A percentile compares a stretch with the other conserved stretches of the same genome.
These are phyloP conservation scores for Pseudomugil tenellus DNA, from an alignment of 2,797 vertebrate species.

Conservation along the genomic window DNA sequence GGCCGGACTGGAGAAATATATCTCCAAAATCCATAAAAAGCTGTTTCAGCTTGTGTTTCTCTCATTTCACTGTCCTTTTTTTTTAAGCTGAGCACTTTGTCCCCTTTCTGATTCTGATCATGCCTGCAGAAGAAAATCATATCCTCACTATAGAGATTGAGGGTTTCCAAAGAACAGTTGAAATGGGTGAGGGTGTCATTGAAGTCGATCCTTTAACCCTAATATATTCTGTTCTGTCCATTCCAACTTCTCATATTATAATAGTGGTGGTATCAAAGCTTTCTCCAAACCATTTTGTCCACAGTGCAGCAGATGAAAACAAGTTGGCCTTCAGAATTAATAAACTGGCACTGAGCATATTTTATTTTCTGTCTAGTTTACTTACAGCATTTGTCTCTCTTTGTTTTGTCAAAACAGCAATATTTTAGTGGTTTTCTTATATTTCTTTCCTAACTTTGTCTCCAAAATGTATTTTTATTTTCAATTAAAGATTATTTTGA, in stretches of 20 bases:
- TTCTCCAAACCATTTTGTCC: slow-evolving; percentile 30
- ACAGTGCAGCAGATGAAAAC: slow-evolving; percentile 19
- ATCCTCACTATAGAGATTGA: slow-evolving; percentile 48
- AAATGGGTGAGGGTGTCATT: slow-evolving; percentile 59
- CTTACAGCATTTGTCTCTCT: neutral
- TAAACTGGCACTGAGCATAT: slow-evolving; percentile 31
- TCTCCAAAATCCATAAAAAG: slow-evolving; percentile 26
- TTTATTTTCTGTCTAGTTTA: slow-evolving; percentile 22
- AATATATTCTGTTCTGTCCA: slow-evolving; percentile 52
- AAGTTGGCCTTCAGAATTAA: slow-evolving; percentile 38
- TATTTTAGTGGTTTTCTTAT: slow-evolving; percentile 2
- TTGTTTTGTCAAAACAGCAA: neutral
- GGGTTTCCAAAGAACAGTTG: slow-evolving; percentile 56
- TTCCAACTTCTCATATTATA: slow-evolving; percentile 48
- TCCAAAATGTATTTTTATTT: slow-evolving; percentile 4
- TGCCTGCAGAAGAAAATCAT: slow-evolving; percentile 53
- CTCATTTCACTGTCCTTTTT: neutral
- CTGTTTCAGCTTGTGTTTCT: slow-evolving; percentile 27
- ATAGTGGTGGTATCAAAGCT: slow-evolving; percentile 34
- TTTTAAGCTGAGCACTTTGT: slow-evolving; percentile 22
- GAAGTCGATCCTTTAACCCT: slow-evolving; percentile 60
- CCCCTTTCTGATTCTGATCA: slow-evolving; percentile 64
- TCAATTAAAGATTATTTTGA: neutral
- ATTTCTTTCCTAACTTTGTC: slow-evolving; percentile 1
- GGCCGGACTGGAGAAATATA: slow-evolving; percentile 12